phyloP scores from a whole-genome alignment of 2,113 vertebrate genomes.

The Gallinago media region DNA sequence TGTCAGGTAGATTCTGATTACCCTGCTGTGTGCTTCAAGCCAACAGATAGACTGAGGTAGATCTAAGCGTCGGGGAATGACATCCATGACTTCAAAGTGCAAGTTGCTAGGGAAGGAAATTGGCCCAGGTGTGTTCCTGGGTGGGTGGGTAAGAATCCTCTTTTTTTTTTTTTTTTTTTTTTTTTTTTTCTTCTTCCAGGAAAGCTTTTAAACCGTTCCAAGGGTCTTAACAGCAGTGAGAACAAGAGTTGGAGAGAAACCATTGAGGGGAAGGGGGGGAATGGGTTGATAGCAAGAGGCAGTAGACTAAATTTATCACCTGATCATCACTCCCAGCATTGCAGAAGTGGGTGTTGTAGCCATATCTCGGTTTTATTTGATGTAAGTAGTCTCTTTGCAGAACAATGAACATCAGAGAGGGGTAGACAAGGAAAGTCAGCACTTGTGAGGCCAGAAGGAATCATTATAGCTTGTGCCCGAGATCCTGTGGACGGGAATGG shows the following conservation, averaged over 20 bases:
- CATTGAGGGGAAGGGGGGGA: neutral
- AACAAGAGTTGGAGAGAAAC: neutral
- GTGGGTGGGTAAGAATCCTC: neutral
- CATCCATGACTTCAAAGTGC: neutral
- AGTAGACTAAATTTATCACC: neutral
- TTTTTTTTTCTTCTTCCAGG: neutral
- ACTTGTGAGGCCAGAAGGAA: neutral
- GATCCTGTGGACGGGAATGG: neutral
- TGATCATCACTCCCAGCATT: neutral
- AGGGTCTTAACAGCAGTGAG: neutral
- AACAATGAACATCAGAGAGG: neutral
- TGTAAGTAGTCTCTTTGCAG: neutral
- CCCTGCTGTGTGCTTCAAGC: conserved; percentile 5
- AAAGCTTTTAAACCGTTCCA: neutral
- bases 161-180: neutral
- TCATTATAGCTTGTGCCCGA: neutral
- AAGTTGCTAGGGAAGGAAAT: neutral
- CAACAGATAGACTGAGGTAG: conserved; percentile 18
- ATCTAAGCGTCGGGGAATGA: neutral
- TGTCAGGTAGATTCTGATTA: conserved; percentile 37
- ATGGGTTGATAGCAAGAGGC: neutral
- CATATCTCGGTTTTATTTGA: neutral
- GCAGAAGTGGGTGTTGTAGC: neutral
- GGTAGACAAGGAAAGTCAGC: neutral
- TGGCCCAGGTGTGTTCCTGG: neutral